Base-by-base conservation (phyloP, 2,888 invertebrate genomes). In the Hypolimnas misippus region DNA sequence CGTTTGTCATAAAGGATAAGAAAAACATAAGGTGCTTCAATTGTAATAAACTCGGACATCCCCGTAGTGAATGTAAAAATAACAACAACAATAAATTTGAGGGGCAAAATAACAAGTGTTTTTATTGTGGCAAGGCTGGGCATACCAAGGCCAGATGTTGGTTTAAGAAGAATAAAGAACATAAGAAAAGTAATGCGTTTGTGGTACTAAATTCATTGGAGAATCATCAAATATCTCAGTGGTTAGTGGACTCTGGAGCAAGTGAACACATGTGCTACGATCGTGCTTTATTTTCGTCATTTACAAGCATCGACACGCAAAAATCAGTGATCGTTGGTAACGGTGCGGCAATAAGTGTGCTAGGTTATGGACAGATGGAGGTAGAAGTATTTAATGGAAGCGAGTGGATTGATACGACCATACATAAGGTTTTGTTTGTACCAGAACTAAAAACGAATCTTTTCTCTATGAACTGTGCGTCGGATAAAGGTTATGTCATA, bases 401-500 rank as follows among this genome's bases (percentile, higher is more conserved):
- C 6, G 29, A 29, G 6, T 29, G 29, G 29, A 6, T 29, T 29
- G 3, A 6, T 4, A 29, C 29, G 29, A 29, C 29, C 29, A 29
- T 29, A 29, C 3, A 29, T 6, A 29, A 29, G 6, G 29, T n/a
- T n/a, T n/a, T n/a, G n/a, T n/a, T n/a, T n/a, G n/a, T n/a, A n/a
- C n/a, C n/a, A n/a, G n/a, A n/a, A 29, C 6, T 29, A 6, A 29
- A 29, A 6, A 29, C 29, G 6, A 29, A 29, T 29, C 29, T 29
- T 33, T 64, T 70, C 7, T 72, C 70, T 44, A 64, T 70, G 7
- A 68, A 69, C 2, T 38, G 68, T n/a, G 71, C 64, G 0, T 16
- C 70, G 8, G 67, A 68, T 6, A 66, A 51, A 57, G 73, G 72
- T 12, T 74, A 75, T 57, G 70, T 68, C 42, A 63, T 72, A 8